phyloP scores from a whole-genome alignment of 2,888 invertebrate genomes.

The Dryobotodes eremita region DNA sequence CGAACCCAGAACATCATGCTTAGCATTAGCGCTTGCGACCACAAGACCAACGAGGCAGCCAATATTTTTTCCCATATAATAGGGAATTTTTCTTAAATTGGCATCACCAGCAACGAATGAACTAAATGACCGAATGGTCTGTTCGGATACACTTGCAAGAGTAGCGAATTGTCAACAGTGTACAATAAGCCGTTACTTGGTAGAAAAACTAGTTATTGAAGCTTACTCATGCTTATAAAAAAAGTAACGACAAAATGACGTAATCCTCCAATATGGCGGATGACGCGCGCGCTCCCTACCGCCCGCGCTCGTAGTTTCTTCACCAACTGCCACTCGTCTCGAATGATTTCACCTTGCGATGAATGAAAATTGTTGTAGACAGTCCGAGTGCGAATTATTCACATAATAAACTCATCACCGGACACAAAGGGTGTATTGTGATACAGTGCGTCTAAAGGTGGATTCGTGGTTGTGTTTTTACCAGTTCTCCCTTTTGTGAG shows the following conservation, averaged over 20 bases:
- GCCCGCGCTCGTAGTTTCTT: constrained; percentile 83
- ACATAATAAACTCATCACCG: constrained; percentile 78
- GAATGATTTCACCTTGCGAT: constrained; percentile 86
- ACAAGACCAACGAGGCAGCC: no score
- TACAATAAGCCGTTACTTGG: constrained; percentile 46
- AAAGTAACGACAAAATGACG: constrained; percentile 80
- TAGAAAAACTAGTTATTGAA: constrained; percentile 63
- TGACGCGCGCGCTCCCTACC: constrained; percentile 87
- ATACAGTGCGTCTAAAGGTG: constrained; percentile 84
- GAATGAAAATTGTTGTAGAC: constrained; percentile 86
- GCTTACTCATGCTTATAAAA: constrained; percentile 61
- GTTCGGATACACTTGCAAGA: constrained; percentile 63
- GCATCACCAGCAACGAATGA: constrained; percentile 22
- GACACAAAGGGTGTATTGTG: constrained; percentile 81
- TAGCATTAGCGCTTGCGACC: background rate
- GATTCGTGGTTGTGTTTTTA: constrained; percentile 85
- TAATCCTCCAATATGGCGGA: constrained; percentile 89
- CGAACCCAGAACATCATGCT: background rate
- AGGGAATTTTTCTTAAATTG: background rate
- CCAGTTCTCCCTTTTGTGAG: constrained; percentile 88
- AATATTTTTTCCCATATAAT: background rate
- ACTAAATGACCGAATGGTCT: constrained; percentile 29
- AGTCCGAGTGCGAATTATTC: constrained; percentile 78
- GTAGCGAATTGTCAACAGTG: constrained; percentile 17
- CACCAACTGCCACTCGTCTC: constrained; percentile 83